phyloP scores from a whole-genome alignment of 2,888 invertebrate species.

The Agonum fuliginosum region DNA sequence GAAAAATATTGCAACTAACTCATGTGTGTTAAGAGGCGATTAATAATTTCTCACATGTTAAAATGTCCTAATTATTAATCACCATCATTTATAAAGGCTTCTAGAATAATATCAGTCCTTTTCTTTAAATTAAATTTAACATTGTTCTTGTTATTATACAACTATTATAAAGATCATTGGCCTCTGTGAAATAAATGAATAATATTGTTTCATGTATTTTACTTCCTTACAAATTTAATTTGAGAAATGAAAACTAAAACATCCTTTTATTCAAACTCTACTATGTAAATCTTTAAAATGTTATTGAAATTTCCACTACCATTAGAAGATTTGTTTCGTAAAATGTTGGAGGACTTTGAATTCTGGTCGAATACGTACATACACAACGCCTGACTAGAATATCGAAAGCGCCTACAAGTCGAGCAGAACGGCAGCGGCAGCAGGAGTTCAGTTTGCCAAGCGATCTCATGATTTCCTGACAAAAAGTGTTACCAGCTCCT shows the following conservation, averaged over 20 bases:
- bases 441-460: slow-evolving; percentile 6
- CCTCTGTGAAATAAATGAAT: too few species aligned
- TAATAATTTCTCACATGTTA: too few species aligned
- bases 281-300: not conserved
- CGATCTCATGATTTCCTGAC: slow-evolving; percentile 49
- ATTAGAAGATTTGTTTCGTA: slow-evolving; percentile 32
- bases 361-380: slow-evolving; percentile 4
- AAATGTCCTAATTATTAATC: too few species aligned
- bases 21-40: too few species aligned
- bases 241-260: not conserved
- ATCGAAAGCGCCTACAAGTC: slow-evolving; percentile 12
- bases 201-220: too few species aligned
- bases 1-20: too few species aligned
- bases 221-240: not conserved
- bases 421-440: too few species aligned
- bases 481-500: slow-evolving; percentile 34
- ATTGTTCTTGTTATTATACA: too few species aligned
- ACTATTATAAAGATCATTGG: too few species aligned
- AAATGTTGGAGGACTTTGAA: slow-evolving; percentile 37
- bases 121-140: too few species aligned
- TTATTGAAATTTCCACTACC: slow-evolving; percentile 24
- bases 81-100: too few species aligned
- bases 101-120: too few species aligned
- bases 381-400: slow-evolving; percentile 23
- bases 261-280: not conserved